Evolutionary conservation across 64 coral and sea anemone genomes (phyloP).

Genomic region (Porites australiensis): DNA sequence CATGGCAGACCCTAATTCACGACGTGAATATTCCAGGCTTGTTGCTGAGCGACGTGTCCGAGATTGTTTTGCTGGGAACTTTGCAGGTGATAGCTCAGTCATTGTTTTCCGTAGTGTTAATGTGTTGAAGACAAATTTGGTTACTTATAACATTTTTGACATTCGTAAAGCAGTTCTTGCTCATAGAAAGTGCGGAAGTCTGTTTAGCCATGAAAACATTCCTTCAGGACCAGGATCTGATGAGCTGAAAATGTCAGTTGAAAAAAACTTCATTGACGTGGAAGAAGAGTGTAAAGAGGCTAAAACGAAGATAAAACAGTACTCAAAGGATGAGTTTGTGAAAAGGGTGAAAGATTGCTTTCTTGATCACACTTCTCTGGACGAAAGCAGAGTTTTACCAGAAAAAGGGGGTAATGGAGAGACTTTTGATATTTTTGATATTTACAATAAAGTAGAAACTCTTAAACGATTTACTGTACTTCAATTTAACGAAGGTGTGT

Average conservation of each 20-base stretch:
- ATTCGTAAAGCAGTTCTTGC: neutral
- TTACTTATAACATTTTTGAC: neutral
- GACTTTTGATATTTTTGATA: neutral
- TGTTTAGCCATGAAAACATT: neutral
- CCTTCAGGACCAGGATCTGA: neutral
- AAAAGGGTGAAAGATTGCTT: neutral
- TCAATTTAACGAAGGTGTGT: no score
- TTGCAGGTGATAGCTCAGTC: neutral
- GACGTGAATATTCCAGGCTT: neutral
- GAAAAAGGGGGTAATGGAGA: neutral
- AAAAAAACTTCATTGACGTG: neutral
- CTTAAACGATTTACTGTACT: no score
- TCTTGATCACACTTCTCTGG: neutral
- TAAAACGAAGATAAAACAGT: neutral
- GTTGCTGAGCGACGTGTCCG: neutral
- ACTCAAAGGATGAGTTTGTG: neutral
- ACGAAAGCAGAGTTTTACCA: neutral
- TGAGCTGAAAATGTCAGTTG: neutral
- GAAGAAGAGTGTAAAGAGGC: neutral
- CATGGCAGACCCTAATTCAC: neutral
- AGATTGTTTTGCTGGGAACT: slow-evolving; percentile 16
- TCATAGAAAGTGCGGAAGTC: neutral
- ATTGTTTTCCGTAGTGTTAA: no score
- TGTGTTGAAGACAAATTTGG: no score
- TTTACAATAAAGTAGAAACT: neutral